Conservation (phyloP, 2,113 vertebrate genomes). For the Corythornis madagascariensis region DNA sequence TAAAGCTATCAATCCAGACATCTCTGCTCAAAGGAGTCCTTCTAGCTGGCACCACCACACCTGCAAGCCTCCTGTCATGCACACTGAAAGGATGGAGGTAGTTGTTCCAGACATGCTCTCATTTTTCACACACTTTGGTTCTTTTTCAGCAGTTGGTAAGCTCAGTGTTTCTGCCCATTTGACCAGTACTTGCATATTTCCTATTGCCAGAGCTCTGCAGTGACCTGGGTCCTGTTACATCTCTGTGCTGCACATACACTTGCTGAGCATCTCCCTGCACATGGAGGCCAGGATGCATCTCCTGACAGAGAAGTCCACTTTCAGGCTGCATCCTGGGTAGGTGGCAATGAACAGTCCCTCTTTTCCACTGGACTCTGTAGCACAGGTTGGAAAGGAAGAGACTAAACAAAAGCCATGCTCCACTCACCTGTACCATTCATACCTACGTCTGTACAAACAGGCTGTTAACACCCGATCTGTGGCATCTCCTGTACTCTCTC, state of each 20-base stretch:
- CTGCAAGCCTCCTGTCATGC: not conserved
- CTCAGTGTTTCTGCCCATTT: not conserved
- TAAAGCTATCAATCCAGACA: slow-evolving; percentile 25
- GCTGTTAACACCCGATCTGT: fast-evolving
- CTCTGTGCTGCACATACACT: not conserved
- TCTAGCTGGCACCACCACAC: slow-evolving; percentile 8
- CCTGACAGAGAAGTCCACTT: not conserved
- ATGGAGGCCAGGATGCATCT: not conserved
- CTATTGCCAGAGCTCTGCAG: not conserved
- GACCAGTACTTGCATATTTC: not conserved
- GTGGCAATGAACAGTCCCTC: not conserved
- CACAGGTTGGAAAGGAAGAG: not conserved
- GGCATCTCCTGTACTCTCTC: not conserved
- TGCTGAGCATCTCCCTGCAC: not conserved
- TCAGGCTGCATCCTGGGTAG: fast-evolving
- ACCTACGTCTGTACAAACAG: not conserved
- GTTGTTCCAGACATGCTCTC: not conserved
- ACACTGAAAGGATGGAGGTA: not conserved
- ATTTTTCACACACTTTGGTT: slow-evolving; percentile 2
- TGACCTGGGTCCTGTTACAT: not conserved
- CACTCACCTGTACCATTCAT: not conserved
- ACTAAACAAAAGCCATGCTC: not conserved
- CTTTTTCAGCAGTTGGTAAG: not conserved
- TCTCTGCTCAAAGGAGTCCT: not conserved
- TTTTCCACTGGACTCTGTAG: not conserved